A percentile compares a stretch with the other conserved stretches of the same genome.
Evolutionary conservation across 2,888 invertebrate species (phyloP).

Genomic region (Sphinx pinastri): DNA sequence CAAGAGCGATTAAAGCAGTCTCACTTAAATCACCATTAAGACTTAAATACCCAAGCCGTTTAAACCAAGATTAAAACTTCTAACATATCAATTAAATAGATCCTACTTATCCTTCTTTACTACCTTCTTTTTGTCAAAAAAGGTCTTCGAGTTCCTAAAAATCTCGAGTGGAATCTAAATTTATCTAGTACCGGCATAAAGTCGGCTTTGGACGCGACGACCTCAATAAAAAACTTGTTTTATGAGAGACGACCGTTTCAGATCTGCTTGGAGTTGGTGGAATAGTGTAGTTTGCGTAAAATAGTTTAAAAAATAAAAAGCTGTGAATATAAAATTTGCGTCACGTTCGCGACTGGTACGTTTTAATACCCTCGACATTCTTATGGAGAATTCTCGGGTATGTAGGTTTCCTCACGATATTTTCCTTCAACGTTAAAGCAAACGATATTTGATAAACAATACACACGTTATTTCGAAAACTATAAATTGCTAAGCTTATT

Average conservation of each 20-base stretch:
- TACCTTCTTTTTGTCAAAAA: not conserved
- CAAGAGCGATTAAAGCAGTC: constrained; percentile 9
- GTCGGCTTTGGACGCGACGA: constrained; percentile 8
- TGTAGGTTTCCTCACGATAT: too few relatives aligned
- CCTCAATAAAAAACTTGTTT: constrained; percentile 27
- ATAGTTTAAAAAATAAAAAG: not conserved
- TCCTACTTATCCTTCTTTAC: constrained; percentile 5
- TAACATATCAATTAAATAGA: constrained; percentile 21
- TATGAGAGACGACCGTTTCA: constrained; percentile 16
- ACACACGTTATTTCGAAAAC: too few relatives aligned
- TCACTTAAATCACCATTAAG: constrained; percentile 15
- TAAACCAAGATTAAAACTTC: constrained; percentile 23
- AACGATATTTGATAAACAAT: too few relatives aligned
- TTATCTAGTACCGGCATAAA: constrained; percentile 22
- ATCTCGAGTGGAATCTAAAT: constrained; percentile 13
- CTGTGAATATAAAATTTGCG: not conserved
- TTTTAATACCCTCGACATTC: too few relatives aligned
- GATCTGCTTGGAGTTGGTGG: constrained; percentile 12
- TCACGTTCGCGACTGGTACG: not conserved
- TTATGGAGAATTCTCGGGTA: too few relatives aligned
- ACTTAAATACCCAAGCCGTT: not conserved
- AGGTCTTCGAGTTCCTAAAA: constrained; percentile 8
- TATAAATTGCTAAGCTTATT: too few relatives aligned
- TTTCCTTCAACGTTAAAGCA: too few relatives aligned
- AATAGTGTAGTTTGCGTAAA: constrained; percentile 1